These are phyloP conservation scores for Aromia moschata DNA, from an alignment of 2,888 invertebrate species.

Conservation along the genomic window DNA sequence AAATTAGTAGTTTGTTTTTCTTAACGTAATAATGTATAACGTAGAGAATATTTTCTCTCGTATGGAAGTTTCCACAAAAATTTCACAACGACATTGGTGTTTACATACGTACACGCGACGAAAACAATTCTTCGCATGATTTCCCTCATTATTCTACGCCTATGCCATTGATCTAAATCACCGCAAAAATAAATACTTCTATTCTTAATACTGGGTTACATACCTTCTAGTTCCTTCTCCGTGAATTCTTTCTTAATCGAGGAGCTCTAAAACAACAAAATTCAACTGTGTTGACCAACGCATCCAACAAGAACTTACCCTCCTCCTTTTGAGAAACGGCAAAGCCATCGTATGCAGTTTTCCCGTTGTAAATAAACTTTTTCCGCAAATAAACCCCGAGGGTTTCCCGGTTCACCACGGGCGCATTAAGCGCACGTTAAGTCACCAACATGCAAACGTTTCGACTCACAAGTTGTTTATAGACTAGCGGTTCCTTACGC, in stretches of 20 bases:
- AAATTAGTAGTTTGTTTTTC: too few relatives aligned
- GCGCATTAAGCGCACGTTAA: not conserved
- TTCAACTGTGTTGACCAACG: too few relatives aligned
- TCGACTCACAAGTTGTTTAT: conserved; percentile 32
- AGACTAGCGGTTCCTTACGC: conserved; percentile 24
- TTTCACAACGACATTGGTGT: too few relatives aligned
- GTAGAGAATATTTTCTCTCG: too few relatives aligned
- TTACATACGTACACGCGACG: too few relatives aligned
- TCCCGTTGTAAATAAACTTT: not conserved
- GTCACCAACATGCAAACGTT: conserved; percentile 29
- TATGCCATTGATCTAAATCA: not conserved
- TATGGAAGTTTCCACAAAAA: too few relatives aligned
- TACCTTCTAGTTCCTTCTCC: conserved; percentile 53
- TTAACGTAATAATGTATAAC: too few relatives aligned
- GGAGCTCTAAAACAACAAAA: conserved; percentile 50
- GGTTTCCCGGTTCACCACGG: not conserved
- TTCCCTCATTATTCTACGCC: not conserved
- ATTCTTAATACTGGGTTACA: conserved; percentile 18
- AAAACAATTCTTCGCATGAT: too few relatives aligned
- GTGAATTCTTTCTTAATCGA: conserved; percentile 53
- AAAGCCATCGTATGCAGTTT: conserved; percentile 12
- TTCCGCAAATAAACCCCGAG: not conserved
- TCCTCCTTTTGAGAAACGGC: conserved; percentile 22
- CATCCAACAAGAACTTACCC: conserved; percentile 28
- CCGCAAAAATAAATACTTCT: not conserved